Conservation (phyloP, 2,113 vertebrate species). For the Dipodomys ordii region DNA sequence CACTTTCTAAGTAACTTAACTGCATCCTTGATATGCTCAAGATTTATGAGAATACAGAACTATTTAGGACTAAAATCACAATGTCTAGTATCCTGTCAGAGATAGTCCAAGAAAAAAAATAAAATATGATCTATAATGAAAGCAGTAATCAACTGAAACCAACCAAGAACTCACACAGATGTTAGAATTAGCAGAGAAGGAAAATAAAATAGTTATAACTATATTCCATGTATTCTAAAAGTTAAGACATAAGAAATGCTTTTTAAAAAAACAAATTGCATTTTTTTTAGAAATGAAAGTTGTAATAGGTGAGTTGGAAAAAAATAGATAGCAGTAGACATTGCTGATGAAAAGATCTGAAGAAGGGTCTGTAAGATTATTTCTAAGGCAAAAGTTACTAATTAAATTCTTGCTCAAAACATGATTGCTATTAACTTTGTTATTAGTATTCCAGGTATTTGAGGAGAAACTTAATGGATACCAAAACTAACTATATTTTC, state of each 20-base stretch:
- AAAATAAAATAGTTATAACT: slow-evolving; percentile 22
- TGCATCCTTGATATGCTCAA: slow-evolving; percentile 3
- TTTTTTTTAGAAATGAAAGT: slow-evolving; percentile 33
- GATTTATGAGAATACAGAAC: neutral
- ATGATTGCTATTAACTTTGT: slow-evolving; percentile 67
- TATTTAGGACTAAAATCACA: neutral
- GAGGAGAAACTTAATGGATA: slow-evolving; percentile 77
- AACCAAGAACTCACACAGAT: neutral
- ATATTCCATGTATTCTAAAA: neutral
- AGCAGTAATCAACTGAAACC: neutral
- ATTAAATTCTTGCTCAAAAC: neutral
- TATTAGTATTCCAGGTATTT: slow-evolving; percentile 73
- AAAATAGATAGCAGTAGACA: neutral
- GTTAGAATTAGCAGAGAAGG: slow-evolving; percentile 28
- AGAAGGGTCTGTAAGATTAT: neutral
- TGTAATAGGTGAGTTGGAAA: slow-evolving; percentile 2
- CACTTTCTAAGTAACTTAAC: slow-evolving; percentile 20
- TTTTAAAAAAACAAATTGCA: slow-evolving; percentile 17
- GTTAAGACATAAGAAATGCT: slow-evolving; percentile 7
- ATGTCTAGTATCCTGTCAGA: slow-evolving; percentile 1
- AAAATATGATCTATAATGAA: slow-evolving; percentile 30
- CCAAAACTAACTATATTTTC: slow-evolving; percentile 71
- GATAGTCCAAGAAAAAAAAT: neutral
- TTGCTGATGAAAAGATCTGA: neutral
- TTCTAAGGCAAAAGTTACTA: slow-evolving; percentile 24